Evolutionary conservation across 2,113 vertebrate species (phyloP), one percentile per base, ranked within the genome.

Genomic region (Ptyas mucosa): DNA sequence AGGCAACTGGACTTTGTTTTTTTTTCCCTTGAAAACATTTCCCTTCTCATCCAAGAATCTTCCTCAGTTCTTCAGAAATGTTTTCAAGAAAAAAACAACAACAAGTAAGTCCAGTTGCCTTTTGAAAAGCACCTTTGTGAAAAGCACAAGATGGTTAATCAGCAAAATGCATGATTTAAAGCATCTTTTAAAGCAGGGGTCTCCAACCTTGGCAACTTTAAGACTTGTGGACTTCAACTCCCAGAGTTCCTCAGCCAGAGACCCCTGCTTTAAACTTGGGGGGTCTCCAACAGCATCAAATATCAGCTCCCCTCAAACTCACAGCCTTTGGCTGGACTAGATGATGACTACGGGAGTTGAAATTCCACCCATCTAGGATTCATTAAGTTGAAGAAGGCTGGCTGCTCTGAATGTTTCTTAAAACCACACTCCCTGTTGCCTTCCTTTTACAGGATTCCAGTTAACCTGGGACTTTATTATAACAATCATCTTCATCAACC

Each of bases 381-480:
- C 51, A 87, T 12, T 14, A n/a, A 18, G 49, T 52, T 29, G 46
- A 49, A 29, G 24, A 87, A n/a, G 14, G 5, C 12, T n/a, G 86
- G 29, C 14, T n/a, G 26, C 26, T 49, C 15, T 18, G 11, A 54
- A 90, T 64, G 64, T 14, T 10, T 53, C 49, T 57, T 39, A 8
- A 26, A 18, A 43, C 3, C 39, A 49, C 0, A 0, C 57, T 95
- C 52, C 92, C 75, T 54, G 93, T 87, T 95, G 46, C 81, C 18
- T 61, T 51, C 49, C 21, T 61, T 51, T 52, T 64, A 23, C 87
- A 96, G 97, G 95, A 85, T 97, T 97, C 91, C 95, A 88, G 51
- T 91, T 91, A 51, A 49, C 91, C 8, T 98, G 98, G 97, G 96
- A 97, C 64, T 96, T 98, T 58, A 94, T 97, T 7, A 90, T 97